Evolutionary conservation across 2,888 invertebrate species (phyloP), one percentile per base, ranked within the genome.

Genomic region (Agrotis ipsilon): DNA sequence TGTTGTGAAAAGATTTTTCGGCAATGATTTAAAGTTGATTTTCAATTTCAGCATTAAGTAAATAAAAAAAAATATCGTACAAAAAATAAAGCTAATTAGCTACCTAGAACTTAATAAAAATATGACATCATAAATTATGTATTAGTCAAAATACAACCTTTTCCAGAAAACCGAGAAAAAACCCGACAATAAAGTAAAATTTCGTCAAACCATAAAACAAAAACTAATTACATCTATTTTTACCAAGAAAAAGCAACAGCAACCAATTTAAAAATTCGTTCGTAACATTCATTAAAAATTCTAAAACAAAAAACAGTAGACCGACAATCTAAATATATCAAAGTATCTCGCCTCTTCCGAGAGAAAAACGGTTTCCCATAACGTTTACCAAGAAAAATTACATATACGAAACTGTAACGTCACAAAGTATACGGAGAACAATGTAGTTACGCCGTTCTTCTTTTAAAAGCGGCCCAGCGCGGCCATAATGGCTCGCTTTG

Each of bases 401-500:
- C 88, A 86, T 82, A 84, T 63, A 78, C 78, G 80, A 60, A 73
- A 65, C 74, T 69, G 71, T 65, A 90, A 88, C 68, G 88, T 80
- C 93, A 71, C 80, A 90, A 87, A 77, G 79, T 83, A 72, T 81
- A 80, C 69, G 62, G 69, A 77, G 75, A 83, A 81, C 83, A 83
- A 81, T 79, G 84, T 81, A 80, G 87, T 90, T 92, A 86, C 80
- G 87, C 62, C 92, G 79, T 92, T 92, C 85, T 81, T 68, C 75
- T 72, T 70, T 39, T 73, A 62, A 73, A 64, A 59, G 27, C 70
- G 75, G 71, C 66, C 77, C 86, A 87, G 81, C 86, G 89, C 91
- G 87, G 90, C 91, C 90, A 90, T 97, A 96, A 96, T 94, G 94
- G 94, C 94, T 94, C 96, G 96, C 97, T 97, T 97, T 97, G 97